Evolutionary conservation across 2,113 vertebrate species (phyloP), one percentile per base, ranked within the genome.

Genomic region (Isichthys henryi): DNA sequence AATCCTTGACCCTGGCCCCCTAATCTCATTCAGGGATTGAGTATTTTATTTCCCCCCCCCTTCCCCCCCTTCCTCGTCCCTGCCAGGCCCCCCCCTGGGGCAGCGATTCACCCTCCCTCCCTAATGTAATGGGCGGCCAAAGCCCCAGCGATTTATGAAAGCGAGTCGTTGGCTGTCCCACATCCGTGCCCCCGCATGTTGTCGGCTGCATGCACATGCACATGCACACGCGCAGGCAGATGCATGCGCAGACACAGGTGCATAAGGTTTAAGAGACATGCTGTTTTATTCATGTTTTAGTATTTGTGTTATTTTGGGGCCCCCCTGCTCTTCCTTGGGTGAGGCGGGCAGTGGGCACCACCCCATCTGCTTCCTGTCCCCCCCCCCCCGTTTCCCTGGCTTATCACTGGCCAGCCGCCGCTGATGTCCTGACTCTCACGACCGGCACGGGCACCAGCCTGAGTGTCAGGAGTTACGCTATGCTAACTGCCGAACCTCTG

Each of bases 21-120:
- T 95, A 94, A 96, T 96, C 94, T 96, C 94, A 95, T 95, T 95
- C 94, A 95, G 94, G 95, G 95, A 96, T 95, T 95, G 94, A 90
- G 94, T 94, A 95, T 96, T 96, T 96, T 96, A 96, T 89, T 49
- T 8, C 27, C 86, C 82, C 80, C 88, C 90, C 39, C 31, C 77
- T 52, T 52, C 52, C 52, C 52, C 87, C 91, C 91, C 45, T 86
- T 86, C 50, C 91, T 88, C 89, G 88, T 91, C 91, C 85, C 90
- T 88, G 92, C 89, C 88, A 87, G 91, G 90, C 90, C 80, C 48
- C 85, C 85, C 90, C 91, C 88, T 46, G 13, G n/a, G 52, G 52
- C 50, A 35, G 39, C 19, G 19, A 74, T 77, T 83, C 91, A 89
- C 52, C 91, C 62, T 8, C 66, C 80, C 56, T 50, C 46, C 87